A percentile compares a stretch with the other conserved stretches of the same genome.
Evolutionary conservation across 2,113 vertebrate species (phyloP).

Genomic region (Nanorana parkeri): DNA sequence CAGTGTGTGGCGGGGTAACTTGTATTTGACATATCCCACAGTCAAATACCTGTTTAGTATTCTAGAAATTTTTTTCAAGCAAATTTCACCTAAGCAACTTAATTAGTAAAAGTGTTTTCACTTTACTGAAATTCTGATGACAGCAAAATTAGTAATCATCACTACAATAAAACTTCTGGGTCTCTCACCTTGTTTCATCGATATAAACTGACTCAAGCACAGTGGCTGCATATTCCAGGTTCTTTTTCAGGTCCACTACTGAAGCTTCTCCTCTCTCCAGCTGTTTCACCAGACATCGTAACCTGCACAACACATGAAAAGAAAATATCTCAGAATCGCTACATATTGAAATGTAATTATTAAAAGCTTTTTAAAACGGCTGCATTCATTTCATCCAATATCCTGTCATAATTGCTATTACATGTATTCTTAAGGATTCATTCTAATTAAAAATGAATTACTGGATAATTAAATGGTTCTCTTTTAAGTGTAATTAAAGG

Average conservation of each 20-base stretch:
- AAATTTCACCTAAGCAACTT: no score
- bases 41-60: no score
- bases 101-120: no score
- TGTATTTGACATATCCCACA: no score
- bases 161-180: background rate
- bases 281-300: conserved; percentile 94
- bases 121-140: no score
- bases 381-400: background rate
- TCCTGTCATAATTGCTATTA: background rate
- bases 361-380: background rate
- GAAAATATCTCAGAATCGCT: conserved; percentile 47
- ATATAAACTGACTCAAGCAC: conserved; percentile 97
- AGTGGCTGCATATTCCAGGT: conserved; percentile 93
- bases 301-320: conserved; percentile 73
- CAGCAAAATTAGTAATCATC: no score
- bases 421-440: background rate
- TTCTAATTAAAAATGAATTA: conserved; percentile 12
- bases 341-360: background rate
- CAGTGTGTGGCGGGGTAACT: no score
- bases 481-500: background rate
- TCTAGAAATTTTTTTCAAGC: no score
- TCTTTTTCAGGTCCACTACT: conserved; percentile 94
- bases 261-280: conserved; percentile 95
- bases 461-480: background rate
- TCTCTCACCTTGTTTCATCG: conserved; percentile 90